Conservation (phyloP, 2,113 vertebrate genomes). For the Phylloscopus trochiloides region DNA sequence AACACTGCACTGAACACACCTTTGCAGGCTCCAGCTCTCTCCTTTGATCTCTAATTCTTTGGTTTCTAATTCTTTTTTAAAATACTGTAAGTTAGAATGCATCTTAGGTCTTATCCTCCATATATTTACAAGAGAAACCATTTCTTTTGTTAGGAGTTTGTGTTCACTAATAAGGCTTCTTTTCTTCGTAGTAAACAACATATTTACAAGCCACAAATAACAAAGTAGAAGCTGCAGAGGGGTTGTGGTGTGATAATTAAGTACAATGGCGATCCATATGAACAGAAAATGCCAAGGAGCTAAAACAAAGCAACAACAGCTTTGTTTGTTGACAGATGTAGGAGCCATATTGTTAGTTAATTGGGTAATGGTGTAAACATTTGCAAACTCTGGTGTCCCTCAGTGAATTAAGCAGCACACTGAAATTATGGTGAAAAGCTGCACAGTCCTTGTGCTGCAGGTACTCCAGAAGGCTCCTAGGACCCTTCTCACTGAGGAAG, state of each 20-base stretch:
- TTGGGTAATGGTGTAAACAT: constrained; percentile 99
- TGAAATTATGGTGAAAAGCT: constrained; percentile 70
- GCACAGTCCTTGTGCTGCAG: constrained; percentile 40
- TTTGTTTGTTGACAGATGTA: constrained; percentile 99
- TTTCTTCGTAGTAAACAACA: constrained; percentile 58
- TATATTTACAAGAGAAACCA: constrained; percentile 12
- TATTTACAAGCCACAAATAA: constrained; percentile 79
- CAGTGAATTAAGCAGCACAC: constrained; percentile 76
- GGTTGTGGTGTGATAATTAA: constrained; percentile 83
- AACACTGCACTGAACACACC: neutral
- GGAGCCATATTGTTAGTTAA: constrained; percentile 95
- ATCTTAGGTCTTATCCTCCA: neutral
- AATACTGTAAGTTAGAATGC: neutral
- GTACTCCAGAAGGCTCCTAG: neutral
- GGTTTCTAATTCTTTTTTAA: neutral
- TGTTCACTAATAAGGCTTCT: constrained; percentile 47
- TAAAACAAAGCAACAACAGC: constrained; percentile 92
- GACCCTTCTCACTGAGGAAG: neutral
- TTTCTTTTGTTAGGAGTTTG: constrained; percentile 23
- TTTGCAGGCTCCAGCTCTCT: neutral
- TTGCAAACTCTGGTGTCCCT: constrained; percentile 91
- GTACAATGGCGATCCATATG: constrained; percentile 83
- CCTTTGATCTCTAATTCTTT: neutral
- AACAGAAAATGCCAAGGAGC: constrained; percentile 80
- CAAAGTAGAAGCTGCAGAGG: constrained; percentile 77